These are phyloP conservation scores for Xenus cinereus DNA, from an alignment of 2,113 vertebrate species.

Conservation along the genomic window DNA sequence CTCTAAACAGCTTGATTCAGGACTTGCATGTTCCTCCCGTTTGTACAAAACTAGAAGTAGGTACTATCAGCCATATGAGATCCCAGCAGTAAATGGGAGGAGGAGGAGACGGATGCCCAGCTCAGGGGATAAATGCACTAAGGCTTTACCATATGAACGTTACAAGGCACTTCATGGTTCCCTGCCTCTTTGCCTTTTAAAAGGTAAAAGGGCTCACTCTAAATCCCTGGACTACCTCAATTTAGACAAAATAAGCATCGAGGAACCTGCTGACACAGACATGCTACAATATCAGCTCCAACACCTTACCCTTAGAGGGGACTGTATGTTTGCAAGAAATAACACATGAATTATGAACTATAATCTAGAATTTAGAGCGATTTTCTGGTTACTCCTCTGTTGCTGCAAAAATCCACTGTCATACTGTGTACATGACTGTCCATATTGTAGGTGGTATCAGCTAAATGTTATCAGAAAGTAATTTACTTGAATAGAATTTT, in stretches of 20 bases:
- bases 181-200: constrained; percentile 87
- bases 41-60: too few species aligned
- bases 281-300: constrained; percentile 90
- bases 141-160: too few species aligned
- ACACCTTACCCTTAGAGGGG: constrained; percentile 87
- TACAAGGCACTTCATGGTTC: constrained; percentile 68
- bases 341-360: constrained; percentile 82
- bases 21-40: too few species aligned
- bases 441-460: constrained; percentile 53
- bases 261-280: constrained; percentile 89
- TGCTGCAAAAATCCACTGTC: constrained; percentile 36
- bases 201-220: constrained; percentile 86
- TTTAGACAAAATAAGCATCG: constrained; percentile 89
- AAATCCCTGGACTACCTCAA: constrained; percentile 96
- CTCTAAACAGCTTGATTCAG: too few species aligned
- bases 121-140: too few species aligned
- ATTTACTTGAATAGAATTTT: constrained; percentile 20
- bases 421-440: constrained; percentile 54
- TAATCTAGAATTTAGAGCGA: neutral
- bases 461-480: constrained; percentile 50
- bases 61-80: too few species aligned
- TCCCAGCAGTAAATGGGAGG: too few species aligned
- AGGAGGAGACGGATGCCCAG: too few species aligned
- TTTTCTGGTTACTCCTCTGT: neutral
- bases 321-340: constrained; percentile 86